Evolutionary conservation across 2,888 invertebrate species (phyloP).

Genomic region (Idaea dimidiata): DNA sequence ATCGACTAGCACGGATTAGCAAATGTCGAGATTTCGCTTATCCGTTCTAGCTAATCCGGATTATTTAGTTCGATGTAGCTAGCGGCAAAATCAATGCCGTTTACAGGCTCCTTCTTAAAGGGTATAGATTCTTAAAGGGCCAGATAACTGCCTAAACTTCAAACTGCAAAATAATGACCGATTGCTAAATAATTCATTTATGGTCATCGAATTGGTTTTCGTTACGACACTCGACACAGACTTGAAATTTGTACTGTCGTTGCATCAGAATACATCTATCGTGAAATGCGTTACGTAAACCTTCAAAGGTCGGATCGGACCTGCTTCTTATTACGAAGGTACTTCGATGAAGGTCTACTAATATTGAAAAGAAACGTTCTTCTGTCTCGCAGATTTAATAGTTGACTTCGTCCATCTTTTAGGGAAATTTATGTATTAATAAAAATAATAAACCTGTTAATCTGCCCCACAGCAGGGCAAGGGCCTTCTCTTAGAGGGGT

Average conservation of each 20-base stretch:
- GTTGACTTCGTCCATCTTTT: not conserved
- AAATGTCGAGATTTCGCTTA: too few species aligned
- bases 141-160: not conserved
- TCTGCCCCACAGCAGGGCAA: too few species aligned
- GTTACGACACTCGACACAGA: not conserved
- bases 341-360: not conserved
- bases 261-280: slow-evolving; percentile 17
- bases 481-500: too few species aligned
- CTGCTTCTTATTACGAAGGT: not conserved
- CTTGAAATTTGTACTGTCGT: not conserved
- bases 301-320: not conserved
- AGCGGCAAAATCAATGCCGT: too few species aligned
- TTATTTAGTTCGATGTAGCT: too few species aligned
- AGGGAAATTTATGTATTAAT: too few species aligned
- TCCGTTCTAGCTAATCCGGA: too few species aligned
- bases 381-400: not conserved
- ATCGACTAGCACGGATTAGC: too few species aligned
- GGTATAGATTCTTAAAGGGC: too few species aligned
- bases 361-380: not conserved
- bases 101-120: too few species aligned
- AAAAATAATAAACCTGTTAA: too few species aligned
- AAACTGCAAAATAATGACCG: slow-evolving; percentile 19
- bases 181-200: not conserved
- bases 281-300: not conserved
- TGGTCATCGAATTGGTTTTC: not conserved